Percentiles rank a stretch among this genome's conserved stretches.
Conservation (phyloP, 2,113 vertebrate genomes). For the Podarcis cretensis region DNA sequence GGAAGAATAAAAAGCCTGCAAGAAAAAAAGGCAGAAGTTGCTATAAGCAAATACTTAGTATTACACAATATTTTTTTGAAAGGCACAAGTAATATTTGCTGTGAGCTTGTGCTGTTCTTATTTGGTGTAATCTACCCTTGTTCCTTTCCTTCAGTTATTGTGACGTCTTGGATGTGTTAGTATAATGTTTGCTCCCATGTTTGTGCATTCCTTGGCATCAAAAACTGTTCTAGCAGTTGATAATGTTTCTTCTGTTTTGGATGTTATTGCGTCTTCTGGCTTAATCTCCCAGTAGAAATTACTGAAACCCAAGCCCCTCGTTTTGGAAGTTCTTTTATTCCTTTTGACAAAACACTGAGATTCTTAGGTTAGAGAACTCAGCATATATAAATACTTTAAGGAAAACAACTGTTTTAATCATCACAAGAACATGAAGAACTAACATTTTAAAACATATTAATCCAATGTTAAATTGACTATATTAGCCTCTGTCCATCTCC, state of each 20-base stretch:
- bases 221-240: slow-evolving; percentile 12
- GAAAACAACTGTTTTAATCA: neutral
- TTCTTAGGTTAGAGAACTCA: neutral
- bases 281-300: slow-evolving; percentile 9
- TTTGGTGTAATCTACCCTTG: neutral
- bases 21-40: neutral
- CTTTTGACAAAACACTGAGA: neutral
- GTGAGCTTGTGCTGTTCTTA: neutral
- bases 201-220: slow-evolving; percentile 19
- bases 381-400: neutral
- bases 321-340: slow-evolving; percentile 1
- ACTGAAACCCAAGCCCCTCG: neutral
- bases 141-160: slow-evolving; percentile 8
- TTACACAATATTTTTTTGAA: neutral
- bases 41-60: neutral
- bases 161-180: slow-evolving; percentile 4
- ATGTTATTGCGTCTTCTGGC: slow-evolving; percentile 12
- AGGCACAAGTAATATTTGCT: neutral
- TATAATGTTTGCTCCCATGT: neutral
- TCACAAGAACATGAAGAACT: neutral
- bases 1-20: neutral
- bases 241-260: slow-evolving; percentile 21
- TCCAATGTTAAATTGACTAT: neutral
- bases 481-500: neutral
- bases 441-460: neutral